phyloP scores from a whole-genome alignment of 2,797 vertebrate species.

The Sphenodon punctatus region DNA sequence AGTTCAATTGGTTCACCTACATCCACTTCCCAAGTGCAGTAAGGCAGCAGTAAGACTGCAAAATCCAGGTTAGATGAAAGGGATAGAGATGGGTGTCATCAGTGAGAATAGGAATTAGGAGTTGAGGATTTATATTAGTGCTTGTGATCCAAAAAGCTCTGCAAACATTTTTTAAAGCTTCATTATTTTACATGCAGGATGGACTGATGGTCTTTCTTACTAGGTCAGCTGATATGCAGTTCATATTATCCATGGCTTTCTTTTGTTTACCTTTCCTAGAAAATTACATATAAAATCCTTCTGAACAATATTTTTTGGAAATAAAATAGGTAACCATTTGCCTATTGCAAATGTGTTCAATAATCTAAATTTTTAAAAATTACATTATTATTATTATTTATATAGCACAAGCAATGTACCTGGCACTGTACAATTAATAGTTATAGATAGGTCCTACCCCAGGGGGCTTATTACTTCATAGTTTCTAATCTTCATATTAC shows the following conservation, averaged over 20 bases:
- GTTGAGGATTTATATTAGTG: neutral
- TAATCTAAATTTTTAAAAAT: neutral
- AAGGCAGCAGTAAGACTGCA: no score
- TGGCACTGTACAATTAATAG: no score
- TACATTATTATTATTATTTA: slow-evolving; percentile 18
- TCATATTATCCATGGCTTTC: neutral
- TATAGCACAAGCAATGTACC: no score
- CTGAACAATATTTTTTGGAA: neutral
- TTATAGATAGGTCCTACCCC: no score
- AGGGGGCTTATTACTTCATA: no score
- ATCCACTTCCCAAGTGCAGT: no score
- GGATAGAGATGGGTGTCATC: no score
- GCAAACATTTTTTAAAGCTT: neutral
- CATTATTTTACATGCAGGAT: neutral
- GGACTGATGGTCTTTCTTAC: neutral
- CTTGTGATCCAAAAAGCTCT: neutral
- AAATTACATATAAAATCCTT: neutral
- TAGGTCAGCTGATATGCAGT: neutral
- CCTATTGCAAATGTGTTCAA: neutral
- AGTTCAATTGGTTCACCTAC: no score
- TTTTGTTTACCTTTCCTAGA: neutral
- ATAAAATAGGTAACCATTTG: neutral
- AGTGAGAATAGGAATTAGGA: neutral
- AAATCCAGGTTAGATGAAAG: no score
- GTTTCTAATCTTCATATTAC: no score